Evolutionary conservation across 2,797 vertebrate genomes (phyloP).

Genomic region (Sciurus vulgaris): DNA sequence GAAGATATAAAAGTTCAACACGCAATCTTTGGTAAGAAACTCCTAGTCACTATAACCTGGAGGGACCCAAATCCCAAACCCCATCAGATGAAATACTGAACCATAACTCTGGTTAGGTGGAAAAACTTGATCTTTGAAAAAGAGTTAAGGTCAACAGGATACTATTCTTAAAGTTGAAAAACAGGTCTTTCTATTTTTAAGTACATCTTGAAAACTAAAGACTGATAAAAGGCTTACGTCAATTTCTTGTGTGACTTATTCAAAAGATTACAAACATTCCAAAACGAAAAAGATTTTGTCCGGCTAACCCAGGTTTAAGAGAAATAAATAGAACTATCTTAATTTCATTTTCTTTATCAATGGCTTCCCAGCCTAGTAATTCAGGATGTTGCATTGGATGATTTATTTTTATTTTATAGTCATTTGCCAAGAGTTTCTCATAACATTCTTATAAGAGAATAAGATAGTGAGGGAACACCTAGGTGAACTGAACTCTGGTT

Average conservation of each 20-base stretch:
- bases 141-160: neutral
- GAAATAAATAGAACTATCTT: neutral
- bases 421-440: neutral
- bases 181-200: neutral
- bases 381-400: neutral
- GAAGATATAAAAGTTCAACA: neutral
- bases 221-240: neutral
- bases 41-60: neutral
- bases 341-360: neutral
- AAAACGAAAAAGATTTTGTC: constrained; percentile 23
- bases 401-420: neutral
- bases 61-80: neutral
- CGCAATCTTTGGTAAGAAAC: neutral
- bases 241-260: neutral
- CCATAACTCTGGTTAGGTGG: neutral
- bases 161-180: neutral
- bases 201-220: neutral
- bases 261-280: neutral
- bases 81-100: neutral
- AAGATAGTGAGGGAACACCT: neutral
- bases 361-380: neutral
- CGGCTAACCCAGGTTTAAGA: neutral
- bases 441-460: neutral
- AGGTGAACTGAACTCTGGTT: neutral
- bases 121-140: neutral